Base-by-base conservation (phyloP, 2,888 invertebrate species). In the Tetragonula carbonaria region DNA sequence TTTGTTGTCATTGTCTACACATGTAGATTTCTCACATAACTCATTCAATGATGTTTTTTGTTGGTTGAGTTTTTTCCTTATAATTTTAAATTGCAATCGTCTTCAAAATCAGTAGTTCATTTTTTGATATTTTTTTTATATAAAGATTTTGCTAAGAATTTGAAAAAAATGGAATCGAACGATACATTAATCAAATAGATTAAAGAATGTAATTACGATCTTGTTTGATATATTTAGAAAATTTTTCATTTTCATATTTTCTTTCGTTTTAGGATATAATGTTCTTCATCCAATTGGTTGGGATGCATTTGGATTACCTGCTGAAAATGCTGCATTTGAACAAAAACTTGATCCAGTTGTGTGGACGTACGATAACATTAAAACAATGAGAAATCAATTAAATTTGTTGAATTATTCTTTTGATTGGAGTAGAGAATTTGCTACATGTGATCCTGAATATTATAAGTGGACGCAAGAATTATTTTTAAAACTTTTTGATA, bases 241-340 rank as follows among this genome's bases (percentile, higher is more conserved):
- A 28, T 55, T 4, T 18, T 63, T 45, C 18, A 59, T 38, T n/a
- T 3, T 28, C 2, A 21, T 21, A n/a, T 16, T 38, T 0, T 51
- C 4, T 53, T 68, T 62, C 23, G 45, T 63, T 62, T 66, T 75
- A 94, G 94, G 93, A 45, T 93, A 93, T 84, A 89, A 96, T 95
- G 96, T 97, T 0, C 96, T 99, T 83, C 99, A 99, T 95, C 99
- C 99, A 0, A 99, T 99, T 95, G 99, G 99, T 0, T 99, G 99
- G 99, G 99, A 99, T 96, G 98, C 99, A 0, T 99, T 99, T 96
- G 99, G 99, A 8, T 95, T 99, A 74, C 99, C 99, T 2, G 99
- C 99, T 5, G 99, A 99, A 95, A 99, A 99, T 96, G 99, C 99
- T 72, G 99, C 99, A 0, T 97, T 98, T 87, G 97, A 99, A 93